These are phyloP conservation scores for Dichetophora obliterata DNA, from an alignment of 2,888 invertebrate species.

Conservation along the genomic window DNA sequence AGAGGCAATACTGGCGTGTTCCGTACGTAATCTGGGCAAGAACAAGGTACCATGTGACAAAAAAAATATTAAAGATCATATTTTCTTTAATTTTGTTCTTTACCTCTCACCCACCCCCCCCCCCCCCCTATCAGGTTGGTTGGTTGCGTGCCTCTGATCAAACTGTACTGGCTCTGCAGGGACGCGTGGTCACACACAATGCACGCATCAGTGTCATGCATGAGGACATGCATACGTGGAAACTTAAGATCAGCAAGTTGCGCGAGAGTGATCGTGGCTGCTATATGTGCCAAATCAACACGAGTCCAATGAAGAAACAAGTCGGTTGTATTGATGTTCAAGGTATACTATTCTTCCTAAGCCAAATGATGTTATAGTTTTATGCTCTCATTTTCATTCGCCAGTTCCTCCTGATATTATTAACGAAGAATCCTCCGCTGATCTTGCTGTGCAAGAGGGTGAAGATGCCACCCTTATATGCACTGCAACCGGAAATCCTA, in stretches of 20 bases:
- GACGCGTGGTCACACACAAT: conserved; percentile 86
- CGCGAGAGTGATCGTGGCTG: conserved; percentile 87
- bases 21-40: conserved; percentile 69
- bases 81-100: not conserved
- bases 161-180: conserved; percentile 88
- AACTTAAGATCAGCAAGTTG: conserved; percentile 84
- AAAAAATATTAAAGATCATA: not conserved
- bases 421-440: conserved; percentile 81
- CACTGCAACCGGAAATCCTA: conserved; percentile 84
- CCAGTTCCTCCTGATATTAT: conserved; percentile 86
- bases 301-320: conserved; percentile 87
- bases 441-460: conserved; percentile 83
- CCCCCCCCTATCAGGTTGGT: conserved; percentile 88
- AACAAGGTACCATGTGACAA: conserved; percentile 62
- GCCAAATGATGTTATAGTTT: not conserved
- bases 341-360: conserved; percentile 72
- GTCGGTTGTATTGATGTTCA: conserved; percentile 90
- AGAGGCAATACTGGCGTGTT: conserved; percentile 68
- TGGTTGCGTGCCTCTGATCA: conserved; percentile 92
- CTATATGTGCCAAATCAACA: conserved; percentile 94
- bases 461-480: conserved; percentile 83
- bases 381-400: not conserved
- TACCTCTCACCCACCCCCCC: no score
- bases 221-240: conserved; percentile 88
- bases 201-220: conserved; percentile 85